Percentiles rank a stretch among this genome's conserved stretches.
Evolutionary conservation across 2,113 vertebrate genomes (phyloP).

Genomic region (Baryphthengus martii): DNA sequence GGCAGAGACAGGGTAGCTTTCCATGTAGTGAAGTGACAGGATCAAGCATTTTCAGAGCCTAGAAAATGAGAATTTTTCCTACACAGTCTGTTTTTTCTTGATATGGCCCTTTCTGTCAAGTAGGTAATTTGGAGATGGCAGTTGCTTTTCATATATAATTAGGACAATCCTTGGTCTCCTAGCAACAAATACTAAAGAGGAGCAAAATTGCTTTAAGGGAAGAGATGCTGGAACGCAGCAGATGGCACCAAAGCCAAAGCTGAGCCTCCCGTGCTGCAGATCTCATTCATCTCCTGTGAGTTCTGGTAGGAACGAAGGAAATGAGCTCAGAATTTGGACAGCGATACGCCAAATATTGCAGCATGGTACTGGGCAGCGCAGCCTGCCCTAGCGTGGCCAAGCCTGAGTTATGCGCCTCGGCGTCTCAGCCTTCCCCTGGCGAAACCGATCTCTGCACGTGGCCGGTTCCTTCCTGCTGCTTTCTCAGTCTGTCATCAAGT

Average conservation of each 20-base stretch:
- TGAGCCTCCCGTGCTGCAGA: neutral
- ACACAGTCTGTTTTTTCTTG: neutral
- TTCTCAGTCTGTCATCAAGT: neutral
- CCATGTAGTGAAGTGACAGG: neutral
- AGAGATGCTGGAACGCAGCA: neutral
- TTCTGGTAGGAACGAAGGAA: neutral
- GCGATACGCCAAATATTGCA: neutral
- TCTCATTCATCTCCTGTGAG: neutral
- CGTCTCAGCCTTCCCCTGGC: neutral
- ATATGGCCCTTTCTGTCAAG: neutral
- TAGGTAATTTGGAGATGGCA: neutral
- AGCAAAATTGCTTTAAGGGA: neutral
- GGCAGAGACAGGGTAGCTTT: neutral
- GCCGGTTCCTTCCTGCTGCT: neutral
- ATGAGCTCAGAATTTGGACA: neutral
- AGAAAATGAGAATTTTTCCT: neutral
- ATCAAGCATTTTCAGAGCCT: neutral
- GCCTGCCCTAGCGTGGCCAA: neutral
- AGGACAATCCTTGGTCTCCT: conserved; percentile 13
- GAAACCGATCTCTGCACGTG: neutral
- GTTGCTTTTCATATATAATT: conserved; percentile 17
- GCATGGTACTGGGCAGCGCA: neutral
- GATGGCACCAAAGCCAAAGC: neutral
- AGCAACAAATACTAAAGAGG: conserved; percentile 1
- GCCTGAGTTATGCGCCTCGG: fast-evolving